These are phyloP conservation scores for Athene noctua DNA, from an alignment of 2,113 vertebrate genomes.

Conservation along the genomic window DNA sequence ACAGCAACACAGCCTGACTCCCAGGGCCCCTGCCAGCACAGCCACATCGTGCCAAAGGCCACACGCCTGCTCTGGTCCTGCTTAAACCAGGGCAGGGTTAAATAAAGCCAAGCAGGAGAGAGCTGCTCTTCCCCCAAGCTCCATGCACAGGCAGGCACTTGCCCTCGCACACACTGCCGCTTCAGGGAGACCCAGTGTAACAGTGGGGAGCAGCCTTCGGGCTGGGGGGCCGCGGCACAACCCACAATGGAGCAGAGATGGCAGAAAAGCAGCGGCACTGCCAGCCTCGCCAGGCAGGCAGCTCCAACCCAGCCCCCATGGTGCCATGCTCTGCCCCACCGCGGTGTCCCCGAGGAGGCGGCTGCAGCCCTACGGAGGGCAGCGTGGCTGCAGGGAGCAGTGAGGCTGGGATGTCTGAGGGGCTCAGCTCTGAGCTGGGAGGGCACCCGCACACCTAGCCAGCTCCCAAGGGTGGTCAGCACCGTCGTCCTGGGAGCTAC, in stretches of 20 bases:
- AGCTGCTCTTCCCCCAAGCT: not conserved
- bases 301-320: not conserved
- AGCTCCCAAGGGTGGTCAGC: accelerated
- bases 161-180: not conserved
- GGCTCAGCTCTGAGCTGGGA: accelerated
- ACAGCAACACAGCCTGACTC: not conserved
- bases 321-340: accelerated
- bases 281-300: not conserved
- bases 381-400: not conserved
- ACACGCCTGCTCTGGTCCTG: accelerated
- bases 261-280: not conserved
- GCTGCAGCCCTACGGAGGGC: not conserved
- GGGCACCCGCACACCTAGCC: not conserved
- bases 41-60: not conserved
- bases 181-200: not conserved
- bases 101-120: not conserved
- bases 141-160: not conserved
- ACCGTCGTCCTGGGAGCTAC: accelerated
- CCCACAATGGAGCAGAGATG: accelerated
- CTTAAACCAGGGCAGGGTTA: not conserved
- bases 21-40: accelerated
- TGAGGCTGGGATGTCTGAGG: not conserved
- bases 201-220: not conserved
- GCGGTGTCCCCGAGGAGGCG: accelerated
- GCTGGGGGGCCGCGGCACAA: accelerated